These are phyloP conservation scores for Babyrousa celebensis DNA, from an alignment of 2,797 vertebrate genomes.

Conservation along the genomic window DNA sequence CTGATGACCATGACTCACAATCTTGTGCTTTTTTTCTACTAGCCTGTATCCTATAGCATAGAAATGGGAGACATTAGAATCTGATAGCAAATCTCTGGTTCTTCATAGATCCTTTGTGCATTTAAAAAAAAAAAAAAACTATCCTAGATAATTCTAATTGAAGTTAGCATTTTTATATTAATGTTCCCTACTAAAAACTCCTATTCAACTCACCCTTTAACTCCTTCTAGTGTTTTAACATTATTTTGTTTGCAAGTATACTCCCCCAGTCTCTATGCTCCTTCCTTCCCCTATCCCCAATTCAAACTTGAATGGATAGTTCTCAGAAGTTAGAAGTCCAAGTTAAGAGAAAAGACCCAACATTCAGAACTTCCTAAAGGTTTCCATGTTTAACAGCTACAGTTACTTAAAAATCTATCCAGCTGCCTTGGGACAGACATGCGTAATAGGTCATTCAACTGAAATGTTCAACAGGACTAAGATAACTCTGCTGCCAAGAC, in stretches of 20 bases:
- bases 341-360: background rate
- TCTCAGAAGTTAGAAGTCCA: slow-evolving; percentile 18
- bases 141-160: background rate
- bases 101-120: background rate
- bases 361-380: background rate
- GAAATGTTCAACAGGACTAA: background rate
- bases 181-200: background rate
- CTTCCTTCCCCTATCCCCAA: background rate
- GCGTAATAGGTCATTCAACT: slow-evolving; percentile 34
- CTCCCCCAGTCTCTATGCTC: background rate
- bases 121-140: background rate
- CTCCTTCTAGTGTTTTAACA: background rate
- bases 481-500: background rate
- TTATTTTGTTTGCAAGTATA: background rate
- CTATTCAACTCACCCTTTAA: background rate
- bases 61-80: background rate
- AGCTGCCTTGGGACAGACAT: background rate
- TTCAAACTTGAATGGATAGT: background rate
- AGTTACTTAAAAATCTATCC: slow-evolving; percentile 42
- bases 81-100: background rate
- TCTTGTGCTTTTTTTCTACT: background rate
- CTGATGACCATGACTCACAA: background rate
- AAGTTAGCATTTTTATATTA: slow-evolving; percentile 36
- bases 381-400: background rate
- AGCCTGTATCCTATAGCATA: background rate